Evolutionary conservation across 2,888 invertebrate species (phyloP), one percentile per base, ranked within the genome.

Genomic region (Yponomeuta malinellus): DNA sequence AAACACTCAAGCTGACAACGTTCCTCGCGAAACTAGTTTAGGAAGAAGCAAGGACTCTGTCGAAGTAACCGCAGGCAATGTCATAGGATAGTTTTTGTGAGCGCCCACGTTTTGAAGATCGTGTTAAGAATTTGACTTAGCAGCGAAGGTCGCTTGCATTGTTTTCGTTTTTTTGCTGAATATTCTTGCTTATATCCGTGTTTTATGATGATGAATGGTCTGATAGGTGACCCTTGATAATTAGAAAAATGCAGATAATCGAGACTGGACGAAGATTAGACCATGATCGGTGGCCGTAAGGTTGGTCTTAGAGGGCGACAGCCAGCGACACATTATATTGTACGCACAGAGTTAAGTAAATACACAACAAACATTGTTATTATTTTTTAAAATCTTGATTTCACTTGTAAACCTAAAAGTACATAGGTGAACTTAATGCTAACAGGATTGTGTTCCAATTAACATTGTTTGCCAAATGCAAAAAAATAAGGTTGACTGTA

Each of bases 71-170:
- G 72, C 71, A 72, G 72, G 81, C 90, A 92, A 90, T 89, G 90
- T 89, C 89, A 89, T 87, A 90, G 89, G 89, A 91, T 85, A 92
- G 90, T 92, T 91, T 92, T 92, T 91, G 89, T 87, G 82, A 78
- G 85, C 89, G 86, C 91, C 90, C 88, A 91, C 91, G 81, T 86
- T 37, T 63, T 48, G 70, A 70, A 43, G 63, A 70, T 69, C 69
- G 71, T 71, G 71, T 71, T 43, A 90, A 90, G 89, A 90, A 90
- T 90, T 91, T 86, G 90, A 90, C 90, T 91, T 89, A 85, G 86
- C 83, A 78, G 74, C 79, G 89, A 91, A 90, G 90, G 91, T 90
- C 83, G 78, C 69, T 67, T 88, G 88, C 86, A 90, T 90, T 89
- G 88, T 89, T 82, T 88, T 89, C 88, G 90, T 88, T 71, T 59